Evolutionary conservation across 2,113 vertebrate genomes (phyloP).

Genomic region (Montifringilla adamsi): DNA sequence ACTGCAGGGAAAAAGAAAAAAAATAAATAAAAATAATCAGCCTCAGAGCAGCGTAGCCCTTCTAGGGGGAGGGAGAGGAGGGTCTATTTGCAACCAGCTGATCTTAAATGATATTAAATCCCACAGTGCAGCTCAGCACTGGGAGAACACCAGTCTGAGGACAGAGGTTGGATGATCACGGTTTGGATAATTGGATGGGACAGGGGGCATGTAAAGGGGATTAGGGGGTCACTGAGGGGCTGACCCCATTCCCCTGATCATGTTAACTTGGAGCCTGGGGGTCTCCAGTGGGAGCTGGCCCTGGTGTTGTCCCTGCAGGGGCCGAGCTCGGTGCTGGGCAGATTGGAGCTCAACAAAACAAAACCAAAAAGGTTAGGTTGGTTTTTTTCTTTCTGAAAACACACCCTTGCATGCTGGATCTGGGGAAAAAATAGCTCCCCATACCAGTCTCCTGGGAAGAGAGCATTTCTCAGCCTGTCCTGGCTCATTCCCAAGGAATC

Average conservation of each 20-base stretch:
- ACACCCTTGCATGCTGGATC: background rate
- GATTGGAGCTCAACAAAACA: background rate
- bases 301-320: background rate
- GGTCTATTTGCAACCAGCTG: background rate
- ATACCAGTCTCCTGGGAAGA: background rate
- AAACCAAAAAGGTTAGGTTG: background rate
- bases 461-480: conserved; percentile 4
- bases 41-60: background rate
- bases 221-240: background rate
- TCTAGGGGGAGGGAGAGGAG: background rate
- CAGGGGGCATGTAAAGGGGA: background rate
- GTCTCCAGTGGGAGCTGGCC: background rate
- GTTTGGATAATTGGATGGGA: conserved; percentile 6
- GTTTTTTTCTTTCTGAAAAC: background rate
- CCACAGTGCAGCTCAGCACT: background rate
- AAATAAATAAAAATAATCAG: background rate
- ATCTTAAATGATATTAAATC: background rate
- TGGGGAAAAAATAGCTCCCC: background rate
- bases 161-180: fast-evolving
- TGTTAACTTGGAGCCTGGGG: background rate
- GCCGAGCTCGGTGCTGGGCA: background rate
- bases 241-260: background rate
- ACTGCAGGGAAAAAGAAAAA: background rate
- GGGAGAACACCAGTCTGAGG: background rate
- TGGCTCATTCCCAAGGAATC: background rate